These are phyloP conservation scores for Aulostomus chinensis DNA, from an alignment of 2,797 vertebrate genomes.

Conservation along the genomic window DNA sequence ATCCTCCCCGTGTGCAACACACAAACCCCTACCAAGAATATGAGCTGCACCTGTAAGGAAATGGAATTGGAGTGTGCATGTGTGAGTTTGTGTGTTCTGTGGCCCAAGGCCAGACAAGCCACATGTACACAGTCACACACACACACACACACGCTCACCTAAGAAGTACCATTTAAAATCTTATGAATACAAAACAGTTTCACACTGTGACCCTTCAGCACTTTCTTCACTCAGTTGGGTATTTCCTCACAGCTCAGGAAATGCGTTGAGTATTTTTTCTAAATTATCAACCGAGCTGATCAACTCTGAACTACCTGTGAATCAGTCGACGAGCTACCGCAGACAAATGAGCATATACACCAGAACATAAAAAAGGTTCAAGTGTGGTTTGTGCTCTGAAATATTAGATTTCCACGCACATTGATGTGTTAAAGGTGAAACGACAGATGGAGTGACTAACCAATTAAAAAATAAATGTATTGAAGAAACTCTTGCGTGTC, in stretches of 20 bases:
- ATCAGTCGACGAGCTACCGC: too few species aligned
- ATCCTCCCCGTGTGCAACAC: slow-evolving; percentile 4
- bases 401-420: too few species aligned
- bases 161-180: slow-evolving; percentile 54
- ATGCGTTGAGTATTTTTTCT: background rate
- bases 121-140: slow-evolving; percentile 37
- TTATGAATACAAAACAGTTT: slow-evolving; percentile 73
- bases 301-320: too few species aligned
- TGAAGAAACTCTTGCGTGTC: too few species aligned
- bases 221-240: slow-evolving; percentile 29
- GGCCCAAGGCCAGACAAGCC: slow-evolving; percentile 37
- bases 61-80: slow-evolving; percentile 18
- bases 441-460: too few species aligned
- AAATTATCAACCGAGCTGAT: background rate
- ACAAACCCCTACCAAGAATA: slow-evolving; percentile 39
- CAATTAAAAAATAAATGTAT: too few species aligned
- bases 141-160: slow-evolving; percentile 41
- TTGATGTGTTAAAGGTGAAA: too few species aligned
- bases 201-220: slow-evolving; percentile 67
- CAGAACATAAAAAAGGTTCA: too few species aligned
- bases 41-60: slow-evolving; percentile 50
- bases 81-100: slow-evolving; percentile 4
- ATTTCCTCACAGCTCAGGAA: slow-evolving; percentile 40
- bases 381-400: too few species aligned
- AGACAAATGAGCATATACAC: too few species aligned